phyloP scores from a whole-genome alignment of 2,797 vertebrate genomes.

The Agapornis canus region DNA sequence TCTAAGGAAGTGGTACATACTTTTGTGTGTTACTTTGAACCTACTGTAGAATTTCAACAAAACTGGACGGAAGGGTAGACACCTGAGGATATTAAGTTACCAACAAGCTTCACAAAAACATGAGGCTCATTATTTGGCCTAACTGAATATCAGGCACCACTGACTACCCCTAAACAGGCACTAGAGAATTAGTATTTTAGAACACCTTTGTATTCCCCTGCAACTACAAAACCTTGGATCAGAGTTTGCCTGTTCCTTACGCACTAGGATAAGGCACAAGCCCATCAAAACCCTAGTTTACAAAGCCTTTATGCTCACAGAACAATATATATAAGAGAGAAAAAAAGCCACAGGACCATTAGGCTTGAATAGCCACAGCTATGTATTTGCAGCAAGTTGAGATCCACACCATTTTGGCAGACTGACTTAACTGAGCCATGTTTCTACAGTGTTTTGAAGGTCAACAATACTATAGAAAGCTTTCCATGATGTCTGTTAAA shows the following conservation, averaged over 20 bases:
- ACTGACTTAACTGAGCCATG: not conserved
- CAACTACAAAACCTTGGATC: not conserved
- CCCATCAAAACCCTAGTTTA: not conserved
- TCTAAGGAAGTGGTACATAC: not conserved
- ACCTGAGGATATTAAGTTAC: not conserved
- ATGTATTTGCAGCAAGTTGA: not conserved
- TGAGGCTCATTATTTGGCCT: not conserved
- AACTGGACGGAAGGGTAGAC: not conserved
- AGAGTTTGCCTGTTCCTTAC: not conserved
- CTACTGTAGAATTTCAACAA: not conserved
- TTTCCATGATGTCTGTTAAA: not conserved
- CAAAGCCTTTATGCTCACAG: not conserved
- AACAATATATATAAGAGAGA: not conserved
- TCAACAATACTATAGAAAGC: not conserved
- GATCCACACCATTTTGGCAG: not conserved
- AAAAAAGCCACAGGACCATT: not conserved
- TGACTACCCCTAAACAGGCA: not conserved
- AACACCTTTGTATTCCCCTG: not conserved
- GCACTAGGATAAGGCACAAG: not conserved
- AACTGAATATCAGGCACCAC: not conserved
- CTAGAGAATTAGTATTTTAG: not conserved
- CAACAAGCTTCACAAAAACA: not conserved
- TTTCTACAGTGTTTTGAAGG: not conserved
- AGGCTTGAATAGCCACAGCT: not conserved
- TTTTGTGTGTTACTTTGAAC: not conserved